Percentiles rank a stretch among this genome's conserved stretches.
phyloP scores from a whole-genome alignment of 2,113 vertebrate species.

The Mesocricetus auratus region DNA sequence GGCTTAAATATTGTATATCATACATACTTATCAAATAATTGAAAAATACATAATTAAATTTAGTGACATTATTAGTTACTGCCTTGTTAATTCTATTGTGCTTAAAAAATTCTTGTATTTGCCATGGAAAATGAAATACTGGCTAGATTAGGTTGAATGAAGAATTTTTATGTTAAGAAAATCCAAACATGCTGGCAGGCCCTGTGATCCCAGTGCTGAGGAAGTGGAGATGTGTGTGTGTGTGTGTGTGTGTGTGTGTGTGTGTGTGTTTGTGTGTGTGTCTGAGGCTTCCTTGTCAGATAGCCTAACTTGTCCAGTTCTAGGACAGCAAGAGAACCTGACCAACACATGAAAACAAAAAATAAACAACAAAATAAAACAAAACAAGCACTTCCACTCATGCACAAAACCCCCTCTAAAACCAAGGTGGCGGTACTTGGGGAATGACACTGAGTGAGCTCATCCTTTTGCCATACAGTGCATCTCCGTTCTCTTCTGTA shows the following conservation, averaged over 20 bases:
- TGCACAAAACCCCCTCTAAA: background rate
- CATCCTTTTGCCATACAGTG: fast-evolving
- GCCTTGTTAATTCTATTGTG: conserved; percentile 84
- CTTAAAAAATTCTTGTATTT: conserved; percentile 84
- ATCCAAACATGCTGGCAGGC: too few relatives aligned
- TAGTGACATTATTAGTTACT: conserved; percentile 82
- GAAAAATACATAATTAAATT: conserved; percentile 83
- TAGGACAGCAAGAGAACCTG: background rate
- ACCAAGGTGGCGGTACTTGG: background rate
- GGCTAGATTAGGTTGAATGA: conserved; percentile 87
- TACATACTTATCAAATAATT: conserved; percentile 82
- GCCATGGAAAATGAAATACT: conserved; percentile 82
- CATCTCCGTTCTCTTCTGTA: background rate
- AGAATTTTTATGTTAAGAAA: conserved; percentile 84
- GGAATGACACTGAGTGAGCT: background rate
- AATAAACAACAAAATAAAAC: background rate
- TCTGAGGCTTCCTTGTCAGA: background rate
- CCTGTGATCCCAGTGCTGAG: background rate
- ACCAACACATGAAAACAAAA: background rate
- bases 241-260: background rate
- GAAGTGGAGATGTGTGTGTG: background rate
- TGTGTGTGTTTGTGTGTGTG: background rate
- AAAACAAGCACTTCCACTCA: background rate
- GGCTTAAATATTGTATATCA: conserved; percentile 84
- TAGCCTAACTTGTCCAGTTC: background rate